Evolutionary conservation across 1,140 invertebrate species (phyloP), one percentile per base, ranked within the genome.

Genomic region (Nautilus pompilius): DNA sequence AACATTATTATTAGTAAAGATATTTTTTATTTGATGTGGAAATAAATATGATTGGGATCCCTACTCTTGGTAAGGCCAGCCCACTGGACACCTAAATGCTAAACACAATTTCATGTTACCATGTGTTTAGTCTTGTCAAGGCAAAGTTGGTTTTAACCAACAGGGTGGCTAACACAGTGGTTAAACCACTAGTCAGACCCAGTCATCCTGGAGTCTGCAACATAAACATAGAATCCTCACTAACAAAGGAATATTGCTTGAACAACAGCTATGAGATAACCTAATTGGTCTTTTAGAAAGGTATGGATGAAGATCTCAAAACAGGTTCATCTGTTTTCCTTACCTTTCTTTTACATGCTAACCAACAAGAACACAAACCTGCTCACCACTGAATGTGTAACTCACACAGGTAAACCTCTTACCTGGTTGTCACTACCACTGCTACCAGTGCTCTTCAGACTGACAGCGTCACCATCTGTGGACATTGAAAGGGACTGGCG

Each of bases 391-490:
- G n/a, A n/a, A n/a, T n/a, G n/a, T n/a, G n/a, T n/a, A n/a, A n/a
- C n/a, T n/a, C n/a, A n/a, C 34, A 28, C 24, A 24, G 8, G 28
- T 2, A 15, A 36, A 46, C 41, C n/a, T 51, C 33, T 67, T 30
- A 71, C 69, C 67, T 71, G 69, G 13, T 59, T 66, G 4, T 69
- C 71, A 62, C 66, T 74, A 41, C 61, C 65, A 20, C 66, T 66
- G 62, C 69, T 76, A 36, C 72, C 72, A 49, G 58, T 63, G 51
- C 79, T 81, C 55, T 78, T 75, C 1, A 81, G 53, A 66, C 79
- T 81, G 62, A 70, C 68, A 34, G 66, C 67, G 51, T 82, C 80
- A 17, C 55, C 70, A 2, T 79, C 75, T 33, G 77, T 72, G 32
- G 53, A 24, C 13, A 46, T 28, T 49, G 65, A 67, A 45, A 62